A percentile compares a stretch with the other conserved stretches of the same genome.
Conservation (phyloP, 2,113 vertebrate species). For the Nettapus auritus region DNA sequence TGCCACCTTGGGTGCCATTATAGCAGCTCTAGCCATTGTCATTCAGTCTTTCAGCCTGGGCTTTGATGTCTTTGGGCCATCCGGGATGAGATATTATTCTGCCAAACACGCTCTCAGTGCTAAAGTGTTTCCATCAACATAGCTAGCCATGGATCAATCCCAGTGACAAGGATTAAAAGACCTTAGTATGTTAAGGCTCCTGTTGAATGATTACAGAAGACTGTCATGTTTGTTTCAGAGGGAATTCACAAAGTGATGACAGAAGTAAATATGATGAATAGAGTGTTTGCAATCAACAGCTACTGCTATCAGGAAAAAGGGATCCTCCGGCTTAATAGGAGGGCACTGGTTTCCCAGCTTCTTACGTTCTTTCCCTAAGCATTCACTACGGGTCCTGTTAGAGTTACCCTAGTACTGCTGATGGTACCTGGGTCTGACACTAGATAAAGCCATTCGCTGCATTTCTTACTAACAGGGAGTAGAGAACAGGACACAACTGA, state of each 20-base stretch:
- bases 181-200: neutral
- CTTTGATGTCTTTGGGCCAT: neutral
- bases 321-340: neutral
- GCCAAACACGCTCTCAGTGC: neutral
- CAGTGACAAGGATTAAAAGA: neutral
- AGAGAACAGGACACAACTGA: neutral
- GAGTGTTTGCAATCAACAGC: neutral
- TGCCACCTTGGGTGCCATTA: neutral
- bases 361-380: neutral
- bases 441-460: neutral
- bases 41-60: neutral
- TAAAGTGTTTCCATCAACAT: neutral
- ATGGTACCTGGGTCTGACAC: neutral
- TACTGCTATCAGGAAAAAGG: neutral
- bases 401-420: neutral
- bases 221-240: neutral
- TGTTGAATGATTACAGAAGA: neutral
- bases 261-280: neutral
- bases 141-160: neutral
- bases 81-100: neutral
- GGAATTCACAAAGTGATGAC: neutral
- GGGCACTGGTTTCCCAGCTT: neutral
- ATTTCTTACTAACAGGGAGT: neutral
- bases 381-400: neutral
- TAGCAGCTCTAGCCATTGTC: neutral